A percentile compares a stretch with the other conserved stretches of the same genome.
phyloP scores from a whole-genome alignment of 2,888 invertebrate species.

The Augochlorella aurata region DNA sequence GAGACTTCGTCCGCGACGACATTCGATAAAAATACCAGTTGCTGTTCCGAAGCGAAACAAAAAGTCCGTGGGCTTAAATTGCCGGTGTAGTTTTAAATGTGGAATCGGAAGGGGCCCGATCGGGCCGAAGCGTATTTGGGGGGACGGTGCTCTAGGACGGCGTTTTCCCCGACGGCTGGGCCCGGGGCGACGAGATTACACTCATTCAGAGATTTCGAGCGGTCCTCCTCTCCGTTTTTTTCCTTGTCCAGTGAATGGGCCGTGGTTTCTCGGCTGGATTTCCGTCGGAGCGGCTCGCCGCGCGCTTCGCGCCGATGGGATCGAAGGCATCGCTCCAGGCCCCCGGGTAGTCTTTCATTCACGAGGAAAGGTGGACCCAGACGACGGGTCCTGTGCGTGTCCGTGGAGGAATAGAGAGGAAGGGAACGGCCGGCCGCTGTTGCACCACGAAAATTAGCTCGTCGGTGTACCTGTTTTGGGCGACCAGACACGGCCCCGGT shows the following conservation, averaged over 20 bases:
- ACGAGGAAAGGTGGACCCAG: constrained; percentile 22
- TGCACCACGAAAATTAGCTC: constrained; percentile 65
- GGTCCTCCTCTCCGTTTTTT: constrained; percentile 52
- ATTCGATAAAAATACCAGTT: too few species aligned
- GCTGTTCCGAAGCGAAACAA: too few species aligned
- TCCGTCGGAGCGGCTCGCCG: constrained; percentile 35
- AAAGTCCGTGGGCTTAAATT: too few species aligned
- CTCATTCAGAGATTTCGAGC: constrained; percentile 78
- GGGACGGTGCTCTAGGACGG: constrained; percentile 38
- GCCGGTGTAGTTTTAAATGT: too few species aligned
- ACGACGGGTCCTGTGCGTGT: neutral
- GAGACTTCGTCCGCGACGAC: too few species aligned
- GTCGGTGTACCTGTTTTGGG: constrained; percentile 57
- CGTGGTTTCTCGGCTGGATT: constrained; percentile 48
- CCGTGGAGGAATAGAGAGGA: constrained; percentile 2
- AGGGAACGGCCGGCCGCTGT: constrained; percentile 40
- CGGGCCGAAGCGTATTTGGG: constrained; percentile 9
- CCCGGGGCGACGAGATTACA: constrained; percentile 75
- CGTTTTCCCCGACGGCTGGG: constrained; percentile 39
- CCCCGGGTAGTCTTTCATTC: constrained; percentile 66
- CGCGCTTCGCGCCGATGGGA: constrained; percentile 3
- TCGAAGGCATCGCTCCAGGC: constrained; percentile 53
- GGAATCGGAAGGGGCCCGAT: too few species aligned
- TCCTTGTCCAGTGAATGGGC: constrained; percentile 55
- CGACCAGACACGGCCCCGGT: constrained; percentile 10